phyloP scores from a whole-genome alignment of 2,888 invertebrate species.

The Patella caerulea region DNA sequence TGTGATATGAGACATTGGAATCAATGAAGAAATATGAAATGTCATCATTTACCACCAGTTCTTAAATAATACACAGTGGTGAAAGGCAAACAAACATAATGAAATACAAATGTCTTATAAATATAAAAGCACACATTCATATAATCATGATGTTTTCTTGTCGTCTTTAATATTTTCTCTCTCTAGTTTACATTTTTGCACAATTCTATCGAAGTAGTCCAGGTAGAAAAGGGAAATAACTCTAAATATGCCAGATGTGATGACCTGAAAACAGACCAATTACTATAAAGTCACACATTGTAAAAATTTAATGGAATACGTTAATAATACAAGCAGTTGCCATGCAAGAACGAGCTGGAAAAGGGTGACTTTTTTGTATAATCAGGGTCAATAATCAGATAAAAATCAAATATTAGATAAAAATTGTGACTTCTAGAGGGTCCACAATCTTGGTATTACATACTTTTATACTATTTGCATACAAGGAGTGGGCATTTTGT shows the following conservation, averaged over 20 bases:
- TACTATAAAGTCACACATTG: neutral
- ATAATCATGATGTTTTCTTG: constrained; percentile 36
- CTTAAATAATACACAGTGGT: neutral
- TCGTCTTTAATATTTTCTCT: constrained; percentile 34
- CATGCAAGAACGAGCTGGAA: too few relatives aligned
- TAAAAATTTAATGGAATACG: neutral
- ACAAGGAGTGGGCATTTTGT: too few relatives aligned
- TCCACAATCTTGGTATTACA: too few relatives aligned
- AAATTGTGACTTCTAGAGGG: too few relatives aligned
- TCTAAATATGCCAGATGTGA: constrained; percentile 81
- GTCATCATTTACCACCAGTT: neutral
- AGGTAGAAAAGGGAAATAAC: constrained; percentile 78
- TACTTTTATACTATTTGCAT: too few relatives aligned
- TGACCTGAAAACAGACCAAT: constrained; percentile 77
- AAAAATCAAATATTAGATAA: too few relatives aligned
- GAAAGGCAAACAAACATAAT: neutral
- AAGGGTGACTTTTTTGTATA: too few relatives aligned
- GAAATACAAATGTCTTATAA: neutral
- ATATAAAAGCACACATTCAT: neutral
- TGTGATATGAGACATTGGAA: too few relatives aligned
- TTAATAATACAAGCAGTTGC: too few relatives aligned
- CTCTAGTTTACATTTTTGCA: constrained; percentile 74
- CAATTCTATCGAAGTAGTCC: constrained; percentile 79
- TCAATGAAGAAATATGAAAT: too few relatives aligned
- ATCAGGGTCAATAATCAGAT: too few relatives aligned